A percentile compares a stretch with the other conserved stretches of the same genome.
phyloP scores from a whole-genome alignment of 2,797 vertebrate genomes.

The Varecia variegata region DNA sequence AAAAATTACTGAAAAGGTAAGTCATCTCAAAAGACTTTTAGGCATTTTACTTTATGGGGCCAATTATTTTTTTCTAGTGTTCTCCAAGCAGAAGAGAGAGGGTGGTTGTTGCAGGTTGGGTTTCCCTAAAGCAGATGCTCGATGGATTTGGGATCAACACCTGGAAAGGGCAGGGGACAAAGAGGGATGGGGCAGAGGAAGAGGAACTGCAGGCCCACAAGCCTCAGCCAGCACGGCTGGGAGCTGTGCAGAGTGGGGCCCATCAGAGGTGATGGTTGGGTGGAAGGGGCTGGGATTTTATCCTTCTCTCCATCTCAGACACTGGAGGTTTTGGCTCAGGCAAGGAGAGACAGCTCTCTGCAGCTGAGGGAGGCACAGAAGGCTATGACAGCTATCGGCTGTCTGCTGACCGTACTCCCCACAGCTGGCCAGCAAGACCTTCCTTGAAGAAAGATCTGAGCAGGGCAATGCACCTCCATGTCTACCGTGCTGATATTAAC shows the following conservation, averaged over 20 bases:
- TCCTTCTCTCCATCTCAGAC: no score
- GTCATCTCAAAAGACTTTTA: background rate
- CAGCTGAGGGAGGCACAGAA: background rate
- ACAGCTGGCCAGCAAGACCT: background rate
- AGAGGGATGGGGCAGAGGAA: background rate
- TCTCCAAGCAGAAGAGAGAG: background rate
- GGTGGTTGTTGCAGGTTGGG: background rate
- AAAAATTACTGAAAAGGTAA: constrained; percentile 4
- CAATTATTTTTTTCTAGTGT: background rate
- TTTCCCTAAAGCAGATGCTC: background rate
- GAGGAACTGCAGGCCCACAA: no score
- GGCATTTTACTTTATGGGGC: background rate
- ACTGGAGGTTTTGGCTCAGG: background rate
- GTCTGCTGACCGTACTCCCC: background rate
- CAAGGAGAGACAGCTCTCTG: background rate
- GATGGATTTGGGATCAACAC: background rate
- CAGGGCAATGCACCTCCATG: rapidly evolving
- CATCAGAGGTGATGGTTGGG: rapidly evolving
- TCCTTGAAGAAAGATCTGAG: background rate
- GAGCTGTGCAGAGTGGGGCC: background rate
- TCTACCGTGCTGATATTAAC: no score
- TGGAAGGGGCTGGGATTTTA: background rate
- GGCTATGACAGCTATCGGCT: rapidly evolving
- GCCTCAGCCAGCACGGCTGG: background rate
- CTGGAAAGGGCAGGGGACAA: background rate